These are phyloP conservation scores for Eilema sororculum DNA, from an alignment of 2,888 invertebrate species.

Conservation along the genomic window DNA sequence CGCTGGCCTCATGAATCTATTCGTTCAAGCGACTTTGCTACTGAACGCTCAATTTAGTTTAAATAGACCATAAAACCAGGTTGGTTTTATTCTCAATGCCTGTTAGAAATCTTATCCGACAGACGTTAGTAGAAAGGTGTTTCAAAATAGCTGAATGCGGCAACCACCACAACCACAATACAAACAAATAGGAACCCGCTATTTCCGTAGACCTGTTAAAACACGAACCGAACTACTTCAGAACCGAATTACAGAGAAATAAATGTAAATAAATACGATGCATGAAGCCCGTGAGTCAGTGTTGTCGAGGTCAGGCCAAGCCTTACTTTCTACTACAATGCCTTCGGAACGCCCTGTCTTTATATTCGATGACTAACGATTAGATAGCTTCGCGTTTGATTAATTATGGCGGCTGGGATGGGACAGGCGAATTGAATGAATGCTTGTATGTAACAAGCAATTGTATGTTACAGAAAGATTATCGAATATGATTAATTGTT, in stretches of 20 bases:
- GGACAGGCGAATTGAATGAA: background rate
- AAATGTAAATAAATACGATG: constrained; percentile 48
- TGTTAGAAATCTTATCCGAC: background rate
- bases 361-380: constrained; percentile 60
- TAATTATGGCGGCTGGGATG: constrained; percentile 26
- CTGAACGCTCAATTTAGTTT: background rate
- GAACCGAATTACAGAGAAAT: constrained; percentile 28
- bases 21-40: background rate
- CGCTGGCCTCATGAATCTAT: background rate
- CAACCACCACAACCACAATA: background rate
- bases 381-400: constrained; percentile 40
- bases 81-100: background rate
- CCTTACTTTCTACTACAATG: constrained; percentile 69
- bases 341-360: constrained; percentile 54
- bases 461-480: background rate
- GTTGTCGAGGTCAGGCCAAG: constrained; percentile 58
- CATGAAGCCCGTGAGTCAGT: constrained; percentile 60
- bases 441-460: constrained; percentile 8
- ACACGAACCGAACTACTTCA: constrained; percentile 30
- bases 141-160: background rate
- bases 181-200: background rate
- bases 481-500: background rate
- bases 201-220: constrained; percentile 8
- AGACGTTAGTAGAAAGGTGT: background rate
- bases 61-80: background rate